Evolutionary conservation across 2,113 vertebrate genomes (phyloP), one percentile per base, ranked within the genome.

Genomic region (Oreotrochilus melanogaster): DNA sequence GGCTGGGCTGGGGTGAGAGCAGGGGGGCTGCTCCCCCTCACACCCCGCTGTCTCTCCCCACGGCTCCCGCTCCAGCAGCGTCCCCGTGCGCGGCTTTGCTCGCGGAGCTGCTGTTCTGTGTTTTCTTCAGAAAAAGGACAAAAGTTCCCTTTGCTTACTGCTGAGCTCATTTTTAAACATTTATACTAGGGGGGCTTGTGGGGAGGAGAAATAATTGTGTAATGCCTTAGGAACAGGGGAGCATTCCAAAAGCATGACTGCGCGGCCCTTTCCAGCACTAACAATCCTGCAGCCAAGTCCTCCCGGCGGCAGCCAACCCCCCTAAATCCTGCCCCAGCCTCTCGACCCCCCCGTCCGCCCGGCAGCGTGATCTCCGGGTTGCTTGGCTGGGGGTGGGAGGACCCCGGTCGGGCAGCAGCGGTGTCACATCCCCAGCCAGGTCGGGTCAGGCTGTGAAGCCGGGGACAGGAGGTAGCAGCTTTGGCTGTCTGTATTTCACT

Each of bases 201-300:
- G 81, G 85, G 84, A 86, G 87, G 69, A 83, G 94, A 86, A 89
- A 81, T 56, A n/a, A 56, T 56, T 56, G 54, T 56, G 54, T 56
- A 31, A 96, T 92, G 88, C 78, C 95, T 88, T 89, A 54, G 92
- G 86, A 97, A 88, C 88, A 87, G 54, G 86, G 85, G 93, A 92
- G 95, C 95, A 96, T 97, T 97, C 95, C 97, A 93, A 92, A 95
- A 85, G 82, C 95, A 95, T 97, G 95, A 96, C 89, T 95, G 95
- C 14, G 67, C 3, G 18, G 89, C 91, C 87, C 88, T 91, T 91
- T 88, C 83, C 93, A 94, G 91, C 83, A 4, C 72, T 16, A 24
- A 66, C 53, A 53, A 10, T 64, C 80, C 60, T 47, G 88, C 95
- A 87, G 92, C 62, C 89, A 22, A 78, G 42, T 2, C 60, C 47